Conservation (phyloP, 1,140 invertebrate genomes). For the Listronotus bonariensis region DNA sequence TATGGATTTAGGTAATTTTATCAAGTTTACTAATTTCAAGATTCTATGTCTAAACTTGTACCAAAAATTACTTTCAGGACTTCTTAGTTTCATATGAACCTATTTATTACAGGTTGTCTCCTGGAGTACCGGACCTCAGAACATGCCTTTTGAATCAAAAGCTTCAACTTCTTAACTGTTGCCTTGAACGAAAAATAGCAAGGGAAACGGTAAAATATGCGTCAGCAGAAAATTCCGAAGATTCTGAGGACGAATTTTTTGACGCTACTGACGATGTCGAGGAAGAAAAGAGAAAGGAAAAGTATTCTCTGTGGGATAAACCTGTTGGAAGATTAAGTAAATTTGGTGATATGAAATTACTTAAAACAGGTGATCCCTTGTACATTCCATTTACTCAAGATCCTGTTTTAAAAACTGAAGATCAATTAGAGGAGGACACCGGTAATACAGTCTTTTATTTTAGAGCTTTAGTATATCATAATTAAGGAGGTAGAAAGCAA, state of each 20-base stretch:
- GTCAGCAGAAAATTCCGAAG: slow-evolving; percentile 47
- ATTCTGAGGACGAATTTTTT: slow-evolving; percentile 78
- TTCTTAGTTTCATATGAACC: background rate
- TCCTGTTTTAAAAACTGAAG: slow-evolving; percentile 95
- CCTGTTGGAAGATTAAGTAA: slow-evolving; percentile 75
- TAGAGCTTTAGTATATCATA: no score
- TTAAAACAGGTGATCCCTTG: slow-evolving; percentile 72
- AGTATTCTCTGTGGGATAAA: slow-evolving; percentile 66
- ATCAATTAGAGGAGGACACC: slow-evolving; percentile 92
- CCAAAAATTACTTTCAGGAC: background rate
- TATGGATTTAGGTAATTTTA: no score
- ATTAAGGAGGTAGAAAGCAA: no score
- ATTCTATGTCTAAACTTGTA: no score
- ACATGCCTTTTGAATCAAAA: slow-evolving; percentile 95
- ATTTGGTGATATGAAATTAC: slow-evolving; percentile 68
- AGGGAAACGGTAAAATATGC: slow-evolving; percentile 55
- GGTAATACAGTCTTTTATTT: slow-evolving; percentile 6
- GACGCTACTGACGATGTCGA: slow-evolving; percentile 71
- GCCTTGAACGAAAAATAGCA: slow-evolving; percentile 77
- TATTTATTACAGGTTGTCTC: slow-evolving; percentile 64
- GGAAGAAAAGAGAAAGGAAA: slow-evolving; percentile 52
- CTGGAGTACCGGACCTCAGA: slow-evolving; percentile 80
- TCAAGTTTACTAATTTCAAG: no score
- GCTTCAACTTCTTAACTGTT: slow-evolving; percentile 95
- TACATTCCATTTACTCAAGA: slow-evolving; percentile 94